phyloP scores from a whole-genome alignment of 2,888 invertebrate species.

The Eupithecia subfuscata region DNA sequence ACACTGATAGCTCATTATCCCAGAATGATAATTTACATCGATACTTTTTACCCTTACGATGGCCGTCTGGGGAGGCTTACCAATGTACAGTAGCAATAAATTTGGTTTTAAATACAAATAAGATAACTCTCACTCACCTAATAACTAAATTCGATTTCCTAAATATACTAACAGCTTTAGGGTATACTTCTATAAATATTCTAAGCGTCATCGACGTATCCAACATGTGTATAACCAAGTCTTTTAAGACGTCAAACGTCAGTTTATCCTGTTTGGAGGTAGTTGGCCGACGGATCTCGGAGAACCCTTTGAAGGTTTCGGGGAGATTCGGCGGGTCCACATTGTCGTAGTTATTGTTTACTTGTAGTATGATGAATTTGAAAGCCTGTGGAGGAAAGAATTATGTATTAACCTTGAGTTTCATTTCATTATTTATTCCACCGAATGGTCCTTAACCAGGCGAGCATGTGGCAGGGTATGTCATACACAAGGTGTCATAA shows the following conservation, averaged over 20 bases:
- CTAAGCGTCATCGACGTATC: conserved; percentile 88
- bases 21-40: too few species aligned
- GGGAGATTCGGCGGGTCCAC: conserved; percentile 76
- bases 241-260: conserved; percentile 82
- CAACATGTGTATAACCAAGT: conserved; percentile 87
- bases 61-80: too few species aligned
- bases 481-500: too few species aligned
- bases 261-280: conserved; percentile 60
- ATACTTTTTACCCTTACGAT: too few species aligned
- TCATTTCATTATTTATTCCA: too few species aligned
- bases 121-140: conserved; percentile 68
- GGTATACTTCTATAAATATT: conserved; percentile 87
- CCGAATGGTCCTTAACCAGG: too few species aligned
- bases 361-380: conserved; percentile 79
- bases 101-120: background rate
- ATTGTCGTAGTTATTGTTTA: conserved; percentile 77
- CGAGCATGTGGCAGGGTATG: too few species aligned
- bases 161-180: conserved; percentile 81
- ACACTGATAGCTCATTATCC: too few species aligned
- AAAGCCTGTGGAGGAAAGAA: conserved; percentile 64
- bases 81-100: too few species aligned
- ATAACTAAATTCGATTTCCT: conserved; percentile 84
- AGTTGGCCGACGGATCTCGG: conserved; percentile 68
- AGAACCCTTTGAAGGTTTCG: conserved; percentile 76
- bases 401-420: background rate